Percentiles rank a stretch among this genome's conserved stretches.
phyloP scores from a whole-genome alignment of 2,888 invertebrate species.

The Lasius platythorax region DNA sequence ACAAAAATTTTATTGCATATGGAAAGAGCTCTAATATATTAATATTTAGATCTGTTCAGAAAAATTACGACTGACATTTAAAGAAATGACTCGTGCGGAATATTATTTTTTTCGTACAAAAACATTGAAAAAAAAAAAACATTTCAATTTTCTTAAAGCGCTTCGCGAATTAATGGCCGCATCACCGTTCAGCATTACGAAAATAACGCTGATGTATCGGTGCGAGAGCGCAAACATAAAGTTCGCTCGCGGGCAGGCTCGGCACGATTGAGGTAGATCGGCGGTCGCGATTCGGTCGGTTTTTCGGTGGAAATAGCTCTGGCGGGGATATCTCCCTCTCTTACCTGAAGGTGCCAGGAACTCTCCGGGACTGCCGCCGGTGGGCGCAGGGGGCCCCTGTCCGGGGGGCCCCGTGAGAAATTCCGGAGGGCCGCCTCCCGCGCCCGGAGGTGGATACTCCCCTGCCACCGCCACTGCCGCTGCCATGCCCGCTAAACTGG shows the following conservation, averaged over 20 bases:
- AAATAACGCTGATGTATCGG: slow-evolving; percentile 38
- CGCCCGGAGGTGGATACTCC: slow-evolving; percentile 85
- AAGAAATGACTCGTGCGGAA: not conserved
- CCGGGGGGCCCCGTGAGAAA: slow-evolving; percentile 85
- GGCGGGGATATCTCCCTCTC: slow-evolving; percentile 44
- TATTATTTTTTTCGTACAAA: not conserved
- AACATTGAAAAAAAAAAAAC: not conserved
- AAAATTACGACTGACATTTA: not conserved
- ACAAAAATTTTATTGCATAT: not conserved
- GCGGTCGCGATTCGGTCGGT: slow-evolving; percentile 44
- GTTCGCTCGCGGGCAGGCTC: slow-evolving; percentile 26
- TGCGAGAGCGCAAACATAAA: slow-evolving; percentile 38
- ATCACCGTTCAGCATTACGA: not conserved
- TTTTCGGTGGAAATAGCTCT: slow-evolving; percentile 36
- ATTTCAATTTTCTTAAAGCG: slow-evolving; percentile 12
- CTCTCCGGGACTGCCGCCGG: slow-evolving; percentile 84
- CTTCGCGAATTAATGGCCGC: slow-evolving; percentile 17
- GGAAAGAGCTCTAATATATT: not conserved
- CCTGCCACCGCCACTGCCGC: slow-evolving; percentile 84
- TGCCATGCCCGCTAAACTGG: slow-evolving; percentile 85
- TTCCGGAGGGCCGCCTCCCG: slow-evolving; percentile 85
- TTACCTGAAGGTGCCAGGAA: slow-evolving; percentile 85
- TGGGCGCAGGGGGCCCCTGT: slow-evolving; percentile 84
- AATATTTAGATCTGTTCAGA: not conserved
- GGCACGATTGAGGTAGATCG: slow-evolving; percentile 28